These are phyloP conservation scores for Caiman crocodilus DNA, from an alignment of 2,797 vertebrate species.

Conservation along the genomic window DNA sequence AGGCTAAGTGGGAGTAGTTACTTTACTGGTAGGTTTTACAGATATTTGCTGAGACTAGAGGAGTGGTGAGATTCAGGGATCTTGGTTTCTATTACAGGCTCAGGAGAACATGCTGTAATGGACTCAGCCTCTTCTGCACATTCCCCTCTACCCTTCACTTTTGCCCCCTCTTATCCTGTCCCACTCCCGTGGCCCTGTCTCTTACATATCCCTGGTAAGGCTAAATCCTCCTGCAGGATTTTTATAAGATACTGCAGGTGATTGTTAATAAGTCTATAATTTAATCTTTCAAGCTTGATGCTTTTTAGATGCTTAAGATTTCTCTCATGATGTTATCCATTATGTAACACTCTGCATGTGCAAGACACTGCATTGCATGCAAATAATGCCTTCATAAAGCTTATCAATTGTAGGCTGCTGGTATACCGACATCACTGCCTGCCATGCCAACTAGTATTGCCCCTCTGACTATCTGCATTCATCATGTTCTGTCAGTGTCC, in stretches of 20 bases:
- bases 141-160: not conserved
- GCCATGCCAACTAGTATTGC: not conserved
- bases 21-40: not conserved
- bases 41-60: not conserved
- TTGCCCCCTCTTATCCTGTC: not conserved
- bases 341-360: not conserved
- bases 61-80: not conserved
- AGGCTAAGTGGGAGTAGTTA: not conserved
- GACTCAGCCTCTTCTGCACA: not conserved
- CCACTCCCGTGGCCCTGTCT: not conserved
- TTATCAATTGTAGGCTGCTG: not conserved
- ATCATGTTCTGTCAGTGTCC: not conserved
- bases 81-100: not conserved
- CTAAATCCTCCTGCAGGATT: not conserved
- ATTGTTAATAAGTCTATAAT: constrained; percentile 26
- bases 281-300: not conserved
- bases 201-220: constrained; percentile 5
- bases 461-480: not conserved
- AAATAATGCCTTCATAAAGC: not conserved
- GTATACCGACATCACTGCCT: not conserved
- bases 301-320: constrained; percentile 9
- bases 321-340: not conserved
- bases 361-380: not conserved
- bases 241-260: constrained; percentile 4
- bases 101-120: not conserved